Percentiles rank a stretch among this genome's conserved stretches.
phyloP scores from a whole-genome alignment of 1,140 invertebrate genomes.

The Bombus consobrinus region DNA sequence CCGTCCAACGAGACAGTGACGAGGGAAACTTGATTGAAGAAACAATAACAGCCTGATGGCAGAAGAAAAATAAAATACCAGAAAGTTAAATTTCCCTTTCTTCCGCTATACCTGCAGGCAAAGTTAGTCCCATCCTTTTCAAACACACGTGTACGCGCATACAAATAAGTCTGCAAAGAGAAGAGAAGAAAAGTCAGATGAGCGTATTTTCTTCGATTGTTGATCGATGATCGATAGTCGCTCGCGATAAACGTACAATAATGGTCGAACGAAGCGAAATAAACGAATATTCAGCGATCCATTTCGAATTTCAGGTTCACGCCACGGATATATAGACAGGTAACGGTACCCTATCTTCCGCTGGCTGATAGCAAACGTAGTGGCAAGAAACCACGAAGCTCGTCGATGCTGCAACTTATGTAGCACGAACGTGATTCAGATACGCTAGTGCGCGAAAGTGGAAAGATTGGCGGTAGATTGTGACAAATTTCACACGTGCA shows the following conservation, averaged over 20 bases:
- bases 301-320: constrained; percentile 57
- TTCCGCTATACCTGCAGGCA: not conserved
- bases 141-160: not conserved
- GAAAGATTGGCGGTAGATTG: not conserved
- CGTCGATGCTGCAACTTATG: constrained; percentile 17
- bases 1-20: not conserved
- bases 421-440: constrained; percentile 30
- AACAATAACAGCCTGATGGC: not conserved
- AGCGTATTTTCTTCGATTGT: not conserved
- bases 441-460: constrained; percentile 31
- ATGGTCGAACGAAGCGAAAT: not conserved
- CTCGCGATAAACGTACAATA: not conserved
- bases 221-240: not conserved
- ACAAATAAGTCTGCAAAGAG: no score
- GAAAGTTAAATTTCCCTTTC: not conserved
- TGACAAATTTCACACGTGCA: constrained; percentile 38
- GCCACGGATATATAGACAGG: constrained; percentile 38
- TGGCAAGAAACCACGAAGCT: not conserved
- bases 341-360: constrained; percentile 48
- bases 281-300: constrained; percentile 57
- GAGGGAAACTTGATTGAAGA: not conserved
- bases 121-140: not conserved
- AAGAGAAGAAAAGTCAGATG: not conserved
- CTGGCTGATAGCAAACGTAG: constrained; percentile 1
- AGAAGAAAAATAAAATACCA: not conserved